Conservation (phyloP, 2,797 vertebrate species). For the Melanotaenia maccullochi region DNA sequence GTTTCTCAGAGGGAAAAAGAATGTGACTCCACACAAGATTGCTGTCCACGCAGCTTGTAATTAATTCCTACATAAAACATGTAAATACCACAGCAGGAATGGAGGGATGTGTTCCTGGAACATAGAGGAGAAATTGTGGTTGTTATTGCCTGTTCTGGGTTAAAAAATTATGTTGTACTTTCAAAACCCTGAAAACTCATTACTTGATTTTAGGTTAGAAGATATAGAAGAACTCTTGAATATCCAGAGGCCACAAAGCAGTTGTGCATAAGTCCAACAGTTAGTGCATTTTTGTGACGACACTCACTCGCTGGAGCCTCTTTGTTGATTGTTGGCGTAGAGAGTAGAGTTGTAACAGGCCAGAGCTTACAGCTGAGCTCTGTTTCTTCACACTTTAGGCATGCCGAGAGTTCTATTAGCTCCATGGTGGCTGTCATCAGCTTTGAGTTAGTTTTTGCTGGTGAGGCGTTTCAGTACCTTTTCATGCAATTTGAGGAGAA, state of each 20-base stretch:
- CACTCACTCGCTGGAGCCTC: constrained; percentile 43
- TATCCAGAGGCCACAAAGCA: not conserved
- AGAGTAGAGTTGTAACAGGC: constrained; percentile 48
- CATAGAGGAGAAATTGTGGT: constrained; percentile 82
- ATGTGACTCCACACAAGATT: constrained; percentile 69
- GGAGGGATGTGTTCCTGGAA: constrained; percentile 71
- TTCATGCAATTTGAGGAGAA: not conserved
- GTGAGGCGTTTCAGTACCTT: constrained; percentile 1
- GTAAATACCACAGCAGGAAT: constrained; percentile 75
- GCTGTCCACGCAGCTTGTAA: constrained; percentile 69
- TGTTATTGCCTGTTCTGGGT: constrained; percentile 46
- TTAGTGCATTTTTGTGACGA: constrained; percentile 51
- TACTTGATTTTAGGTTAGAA: not conserved
- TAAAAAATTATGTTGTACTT: constrained; percentile 36
- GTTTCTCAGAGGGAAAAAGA: constrained; percentile 75
- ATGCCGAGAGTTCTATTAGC: constrained; percentile 41
- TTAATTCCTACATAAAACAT: constrained; percentile 84
- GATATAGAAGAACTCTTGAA: not conserved
- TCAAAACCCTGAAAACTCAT: not conserved
- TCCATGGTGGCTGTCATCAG: constrained; percentile 48
- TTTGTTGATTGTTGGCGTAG: constrained; percentile 76
- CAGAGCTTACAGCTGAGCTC: constrained; percentile 54
- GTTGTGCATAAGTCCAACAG: constrained; percentile 7
- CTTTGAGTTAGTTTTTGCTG: constrained; percentile 46
- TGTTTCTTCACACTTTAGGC: constrained; percentile 50